These are phyloP conservation scores for Hydractinia echinata DNA, from an alignment of 30 jellyfish, hydroid and myxozoan genomes.

Conservation along the genomic window DNA sequence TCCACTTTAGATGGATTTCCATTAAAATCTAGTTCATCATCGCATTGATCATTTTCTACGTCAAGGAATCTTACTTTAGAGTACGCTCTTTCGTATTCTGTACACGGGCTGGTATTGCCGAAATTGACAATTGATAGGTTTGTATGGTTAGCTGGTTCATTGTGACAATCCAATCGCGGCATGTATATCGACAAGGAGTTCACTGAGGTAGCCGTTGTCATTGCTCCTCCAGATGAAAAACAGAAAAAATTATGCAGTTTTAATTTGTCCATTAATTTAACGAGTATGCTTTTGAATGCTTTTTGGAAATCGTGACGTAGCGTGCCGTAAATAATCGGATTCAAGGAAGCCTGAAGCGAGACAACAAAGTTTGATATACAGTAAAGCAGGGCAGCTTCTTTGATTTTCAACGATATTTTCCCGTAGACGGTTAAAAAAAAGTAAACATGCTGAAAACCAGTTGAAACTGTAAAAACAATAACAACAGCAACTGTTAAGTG, in stretches of 20 bases:
- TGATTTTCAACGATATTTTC: not conserved
- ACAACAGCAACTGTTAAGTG: slow-evolving; percentile 65
- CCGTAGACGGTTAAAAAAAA: slow-evolving; percentile 31
- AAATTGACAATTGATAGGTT: no score
- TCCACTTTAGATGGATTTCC: no score
- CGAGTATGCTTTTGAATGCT: slow-evolving; percentile 20
- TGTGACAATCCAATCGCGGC: no score
- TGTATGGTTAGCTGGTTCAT: no score
- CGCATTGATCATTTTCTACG: no score
- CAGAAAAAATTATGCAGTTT: not conserved
- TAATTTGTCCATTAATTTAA: not conserved
- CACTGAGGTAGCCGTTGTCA: no score
- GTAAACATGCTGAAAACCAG: slow-evolving; percentile 71
- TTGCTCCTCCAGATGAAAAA: no score
- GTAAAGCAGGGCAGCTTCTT: not conserved
- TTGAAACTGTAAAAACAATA: slow-evolving; percentile 66
- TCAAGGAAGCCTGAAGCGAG: slow-evolving; percentile 36
- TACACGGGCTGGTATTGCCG: no score
- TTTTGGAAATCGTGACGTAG: slow-evolving; percentile 59
- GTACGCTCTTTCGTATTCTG: no score
- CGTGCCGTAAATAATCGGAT: slow-evolving; percentile 78
- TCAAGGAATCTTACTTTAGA: no score
- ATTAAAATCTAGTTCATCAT: no score
- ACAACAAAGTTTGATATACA: not conserved
- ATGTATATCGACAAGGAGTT: no score